Evolutionary conservation across 92 coral and sea anemone species (phyloP).

Genomic region (Chrysogorgia sp.): DNA sequence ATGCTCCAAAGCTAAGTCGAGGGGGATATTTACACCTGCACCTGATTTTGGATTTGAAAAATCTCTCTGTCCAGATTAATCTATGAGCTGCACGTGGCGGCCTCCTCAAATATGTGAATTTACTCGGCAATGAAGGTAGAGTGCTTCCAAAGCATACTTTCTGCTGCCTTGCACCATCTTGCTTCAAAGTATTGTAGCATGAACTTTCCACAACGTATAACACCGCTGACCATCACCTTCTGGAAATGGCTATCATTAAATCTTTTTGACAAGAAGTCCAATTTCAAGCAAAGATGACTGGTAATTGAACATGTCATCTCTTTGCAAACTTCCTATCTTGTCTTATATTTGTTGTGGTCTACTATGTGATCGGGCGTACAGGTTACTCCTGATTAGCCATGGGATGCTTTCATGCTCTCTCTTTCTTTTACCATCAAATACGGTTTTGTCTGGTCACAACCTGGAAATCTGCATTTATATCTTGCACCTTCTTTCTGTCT

Average conservation of each 20-base stretch:
- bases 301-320: slow-evolving; percentile 36
- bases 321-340: slow-evolving; percentile 8
- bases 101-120: slow-evolving; percentile 3
- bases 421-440: slow-evolving; percentile 27
- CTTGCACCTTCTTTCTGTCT: slow-evolving; percentile 8
- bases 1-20: slow-evolving; percentile 33
- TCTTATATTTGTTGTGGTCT: no score
- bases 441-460: slow-evolving; percentile 31
- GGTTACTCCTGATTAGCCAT: slow-evolving; percentile 23
- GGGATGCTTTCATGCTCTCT: slow-evolving; percentile 27
- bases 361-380: background rate
- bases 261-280: slow-evolving; percentile 1
- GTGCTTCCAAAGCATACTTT: slow-evolving; percentile 34
- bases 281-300: slow-evolving; percentile 23
- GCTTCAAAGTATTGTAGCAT: slow-evolving; percentile 1
- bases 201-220: no score
- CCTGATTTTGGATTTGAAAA: slow-evolving; percentile 11
- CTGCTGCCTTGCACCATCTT: slow-evolving; percentile 35
- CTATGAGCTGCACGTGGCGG: slow-evolving; percentile 32
- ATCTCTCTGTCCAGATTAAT: slow-evolving; percentile 18
- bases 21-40: slow-evolving; percentile 33
- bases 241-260: background rate
- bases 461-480: slow-evolving; percentile 10
- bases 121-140: slow-evolving; percentile 18
- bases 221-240: slow-evolving; percentile 39